Evolutionary conservation across 2,113 vertebrate genomes (phyloP).

Genomic region (Dasyurus viverrinus): DNA sequence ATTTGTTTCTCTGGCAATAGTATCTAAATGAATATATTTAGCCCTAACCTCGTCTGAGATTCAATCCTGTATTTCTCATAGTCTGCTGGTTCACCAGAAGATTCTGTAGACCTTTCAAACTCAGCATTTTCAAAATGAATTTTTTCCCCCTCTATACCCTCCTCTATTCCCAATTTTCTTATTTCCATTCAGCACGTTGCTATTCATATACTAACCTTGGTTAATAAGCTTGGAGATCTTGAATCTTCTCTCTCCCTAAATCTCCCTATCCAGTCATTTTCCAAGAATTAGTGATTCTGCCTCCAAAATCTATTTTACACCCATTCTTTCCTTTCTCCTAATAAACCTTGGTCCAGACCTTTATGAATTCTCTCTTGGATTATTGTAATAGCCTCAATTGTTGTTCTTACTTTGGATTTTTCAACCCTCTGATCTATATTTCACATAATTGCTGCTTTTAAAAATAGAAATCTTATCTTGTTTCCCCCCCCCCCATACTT

Average conservation of each 20-base stretch:
- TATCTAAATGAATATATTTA: background rate
- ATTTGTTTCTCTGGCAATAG: background rate
- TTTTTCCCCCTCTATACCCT: background rate
- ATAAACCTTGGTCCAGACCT: background rate
- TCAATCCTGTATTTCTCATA: background rate
- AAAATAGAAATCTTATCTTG: background rate
- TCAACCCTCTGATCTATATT: background rate
- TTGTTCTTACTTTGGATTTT: background rate
- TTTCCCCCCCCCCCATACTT: background rate
- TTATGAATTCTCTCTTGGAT: background rate
- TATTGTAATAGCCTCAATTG: background rate
- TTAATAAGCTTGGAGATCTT: background rate
- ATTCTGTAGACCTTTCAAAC: background rate
- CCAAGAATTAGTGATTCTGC: background rate
- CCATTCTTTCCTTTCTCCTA: background rate
- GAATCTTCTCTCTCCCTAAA: background rate
- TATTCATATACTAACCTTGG: background rate
- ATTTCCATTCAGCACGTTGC: background rate
- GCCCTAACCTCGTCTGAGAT: background rate
- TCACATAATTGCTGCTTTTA: background rate
- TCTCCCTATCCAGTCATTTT: background rate
- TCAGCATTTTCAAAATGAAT: background rate
- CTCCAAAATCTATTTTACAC: background rate
- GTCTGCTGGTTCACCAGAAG: background rate
- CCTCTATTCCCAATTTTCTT: background rate